Evolutionary conservation across 2,797 vertebrate genomes (phyloP).

Genomic region (Sebastes diaconus): DNA sequence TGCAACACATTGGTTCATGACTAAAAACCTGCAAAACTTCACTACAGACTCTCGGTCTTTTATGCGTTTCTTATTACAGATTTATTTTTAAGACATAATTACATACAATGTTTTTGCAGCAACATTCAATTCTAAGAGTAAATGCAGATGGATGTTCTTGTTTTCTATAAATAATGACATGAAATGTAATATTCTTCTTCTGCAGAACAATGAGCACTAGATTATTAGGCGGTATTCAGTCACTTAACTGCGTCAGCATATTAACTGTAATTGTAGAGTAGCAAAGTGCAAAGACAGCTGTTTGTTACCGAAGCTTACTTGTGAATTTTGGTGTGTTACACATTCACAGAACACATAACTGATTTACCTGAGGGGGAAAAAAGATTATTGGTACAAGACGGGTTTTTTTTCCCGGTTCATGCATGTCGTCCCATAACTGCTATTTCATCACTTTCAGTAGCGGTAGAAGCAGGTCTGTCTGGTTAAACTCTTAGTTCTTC

Average conservation of each 20-base stretch:
- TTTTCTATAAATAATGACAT: neutral
- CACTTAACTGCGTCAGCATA: too few species aligned
- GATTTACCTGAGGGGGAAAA: neutral
- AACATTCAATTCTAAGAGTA: neutral
- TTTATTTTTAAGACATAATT: too few species aligned
- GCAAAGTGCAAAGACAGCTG: neutral
- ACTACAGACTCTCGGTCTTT: neutral
- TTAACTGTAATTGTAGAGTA: too few species aligned
- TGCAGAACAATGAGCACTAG: too few species aligned
- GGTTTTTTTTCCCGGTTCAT: neutral
- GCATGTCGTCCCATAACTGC: neutral
- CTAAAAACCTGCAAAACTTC: neutral
- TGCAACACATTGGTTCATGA: neutral
- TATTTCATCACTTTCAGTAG: neutral
- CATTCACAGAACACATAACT: neutral
- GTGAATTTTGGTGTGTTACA: neutral
- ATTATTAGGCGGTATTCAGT: neutral
- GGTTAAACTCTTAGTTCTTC: neutral
- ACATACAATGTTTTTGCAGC: neutral
- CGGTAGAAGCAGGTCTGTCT: neutral
- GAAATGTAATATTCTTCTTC: too few species aligned
- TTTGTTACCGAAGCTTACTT: too few species aligned
- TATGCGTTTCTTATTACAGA: neutral
- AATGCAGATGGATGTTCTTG: neutral
- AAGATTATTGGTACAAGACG: neutral